Base-by-base conservation (phyloP, 2,888 invertebrate species). In the Cataglyphis cursor region DNA sequence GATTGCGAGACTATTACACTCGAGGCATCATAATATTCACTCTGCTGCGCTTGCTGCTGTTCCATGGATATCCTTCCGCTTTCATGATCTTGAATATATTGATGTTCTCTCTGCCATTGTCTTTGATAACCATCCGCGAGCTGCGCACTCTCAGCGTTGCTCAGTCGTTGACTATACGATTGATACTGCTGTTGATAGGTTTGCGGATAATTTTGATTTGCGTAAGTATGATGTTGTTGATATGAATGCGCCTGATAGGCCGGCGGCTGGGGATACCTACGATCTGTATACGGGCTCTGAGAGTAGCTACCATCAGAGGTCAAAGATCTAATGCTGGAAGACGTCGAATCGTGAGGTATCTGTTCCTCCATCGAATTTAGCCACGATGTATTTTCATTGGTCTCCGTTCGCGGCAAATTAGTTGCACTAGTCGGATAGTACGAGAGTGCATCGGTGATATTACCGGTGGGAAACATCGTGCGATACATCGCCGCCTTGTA, bases 401-500 rank as follows among this genome's bases (percentile, higher is more conserved):
- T 95, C 84, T 97, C 96, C 66, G 96, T 95, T 65, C 95, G 94
- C 28, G 96, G 96, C 72, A 96, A 93, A 93, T 96, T 95, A 35
- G 76, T 76, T 88, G 96, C 96, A 51, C 96, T 97, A 1, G 97
- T 97, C 1, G 98, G 98, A 94, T 98, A 98, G 91, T 97, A 98
- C 0, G 97, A 97, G 9, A 98, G 95, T 18, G 97, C 97, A 93
- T 98, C 98, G 0, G 97, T 98, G 35, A 98, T 96, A 83, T 95
- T 95, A 5, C 97, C 96, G 1, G 97, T 96, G 59, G 97, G 97
- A 92, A 97, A 97, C 95, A 96, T 97, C 48, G 96, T 95, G 81
- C 97, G 96, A 92, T 97, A 96, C 94, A 96, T 96, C 1, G 96
- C 96, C 59, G 95, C 95, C 95, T 97, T 97, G 92, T 96, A 97